These are phyloP conservation scores for Drosophila rubida DNA, from an alignment of 2,888 invertebrate species.

Conservation along the genomic window DNA sequence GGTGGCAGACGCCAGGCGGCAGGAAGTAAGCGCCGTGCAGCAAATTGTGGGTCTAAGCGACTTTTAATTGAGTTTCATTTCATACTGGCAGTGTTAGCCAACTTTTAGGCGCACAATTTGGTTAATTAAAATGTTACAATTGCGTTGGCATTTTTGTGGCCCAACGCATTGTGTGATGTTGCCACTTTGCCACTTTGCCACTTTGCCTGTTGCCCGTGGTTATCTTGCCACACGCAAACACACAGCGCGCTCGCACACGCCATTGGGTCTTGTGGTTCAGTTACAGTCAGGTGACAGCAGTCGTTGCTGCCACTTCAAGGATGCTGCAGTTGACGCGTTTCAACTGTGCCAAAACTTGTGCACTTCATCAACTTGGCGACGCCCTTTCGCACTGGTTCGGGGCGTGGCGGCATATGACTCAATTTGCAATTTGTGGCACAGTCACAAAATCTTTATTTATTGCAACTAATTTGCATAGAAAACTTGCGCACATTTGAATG, in stretches of 20 bases:
- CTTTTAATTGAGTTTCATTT: slow-evolving; percentile 78
- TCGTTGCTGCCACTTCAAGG: slow-evolving; percentile 35
- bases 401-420: slow-evolving; percentile 23
- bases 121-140: slow-evolving; percentile 79
- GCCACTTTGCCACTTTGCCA: slow-evolving; percentile 17
- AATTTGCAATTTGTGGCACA: slow-evolving; percentile 35
- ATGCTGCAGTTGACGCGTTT: slow-evolving; percentile 47
- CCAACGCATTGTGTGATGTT: slow-evolving; percentile 11
- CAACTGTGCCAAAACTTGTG: slow-evolving; percentile 43
- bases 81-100: slow-evolving; percentile 42
- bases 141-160: slow-evolving; percentile 67
- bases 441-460: slow-evolving; percentile 46
- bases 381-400: neutral
- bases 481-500: slow-evolving; percentile 28
- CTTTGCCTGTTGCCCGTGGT: slow-evolving; percentile 22
- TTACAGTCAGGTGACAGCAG: slow-evolving; percentile 31
- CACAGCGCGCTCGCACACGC: too few relatives aligned
- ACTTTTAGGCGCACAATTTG: slow-evolving; percentile 70
- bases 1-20: neutral
- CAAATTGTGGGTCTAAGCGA: slow-evolving; percentile 69
- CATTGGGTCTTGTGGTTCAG: neutral
- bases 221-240: slow-evolving; percentile 36
- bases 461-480: slow-evolving; percentile 47
- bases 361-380: slow-evolving; percentile 19
- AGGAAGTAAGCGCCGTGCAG: slow-evolving; percentile 15